Evolutionary conservation across 1,140 invertebrate genomes (phyloP).

Genomic region (Campoletis sonorensis): DNA sequence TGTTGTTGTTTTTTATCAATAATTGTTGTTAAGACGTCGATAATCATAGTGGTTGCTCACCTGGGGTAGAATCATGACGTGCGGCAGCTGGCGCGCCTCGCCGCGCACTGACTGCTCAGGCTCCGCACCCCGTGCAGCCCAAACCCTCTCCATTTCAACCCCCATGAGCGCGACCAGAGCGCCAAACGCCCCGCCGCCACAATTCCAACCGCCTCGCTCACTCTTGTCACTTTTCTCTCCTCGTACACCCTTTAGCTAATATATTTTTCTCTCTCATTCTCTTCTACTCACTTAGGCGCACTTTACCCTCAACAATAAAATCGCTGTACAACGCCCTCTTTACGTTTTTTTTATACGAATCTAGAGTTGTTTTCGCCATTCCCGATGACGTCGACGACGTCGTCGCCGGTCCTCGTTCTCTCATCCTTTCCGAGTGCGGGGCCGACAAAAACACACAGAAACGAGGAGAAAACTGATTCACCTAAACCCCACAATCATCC

Average conservation of each 20-base stretch:
- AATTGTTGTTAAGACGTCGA: slow-evolving; percentile 25
- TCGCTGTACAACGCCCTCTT: not conserved
- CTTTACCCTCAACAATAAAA: slow-evolving; percentile 27
- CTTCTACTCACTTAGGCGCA: too few species aligned
- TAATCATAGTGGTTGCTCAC: slow-evolving; percentile 64
- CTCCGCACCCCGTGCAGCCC: slow-evolving; percentile 62
- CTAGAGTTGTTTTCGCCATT: slow-evolving; percentile 6
- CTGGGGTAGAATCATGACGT: slow-evolving; percentile 74
- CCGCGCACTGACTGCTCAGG: slow-evolving; percentile 69
- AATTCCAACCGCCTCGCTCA: slow-evolving; percentile 14
- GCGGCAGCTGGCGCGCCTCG: slow-evolving; percentile 74
- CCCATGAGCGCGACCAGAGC: slow-evolving; percentile 47
- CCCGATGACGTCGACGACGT: not conserved
- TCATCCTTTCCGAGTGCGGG: not conserved
- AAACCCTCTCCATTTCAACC: slow-evolving; percentile 50
- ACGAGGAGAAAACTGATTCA: not conserved
- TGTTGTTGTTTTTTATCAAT: not conserved
- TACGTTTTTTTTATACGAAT: not conserved
- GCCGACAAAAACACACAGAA: not conserved
- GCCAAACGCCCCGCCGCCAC: slow-evolving; percentile 40
- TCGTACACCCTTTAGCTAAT: slow-evolving; percentile 27
- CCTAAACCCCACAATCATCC: not conserved
- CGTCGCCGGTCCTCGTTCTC: not conserved
- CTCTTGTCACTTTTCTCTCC: not conserved
- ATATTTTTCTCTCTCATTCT: slow-evolving; percentile 18